These are phyloP conservation scores for Brassicogethes aeneus DNA, from an alignment of 2,888 invertebrate genomes.

Conservation along the genomic window DNA sequence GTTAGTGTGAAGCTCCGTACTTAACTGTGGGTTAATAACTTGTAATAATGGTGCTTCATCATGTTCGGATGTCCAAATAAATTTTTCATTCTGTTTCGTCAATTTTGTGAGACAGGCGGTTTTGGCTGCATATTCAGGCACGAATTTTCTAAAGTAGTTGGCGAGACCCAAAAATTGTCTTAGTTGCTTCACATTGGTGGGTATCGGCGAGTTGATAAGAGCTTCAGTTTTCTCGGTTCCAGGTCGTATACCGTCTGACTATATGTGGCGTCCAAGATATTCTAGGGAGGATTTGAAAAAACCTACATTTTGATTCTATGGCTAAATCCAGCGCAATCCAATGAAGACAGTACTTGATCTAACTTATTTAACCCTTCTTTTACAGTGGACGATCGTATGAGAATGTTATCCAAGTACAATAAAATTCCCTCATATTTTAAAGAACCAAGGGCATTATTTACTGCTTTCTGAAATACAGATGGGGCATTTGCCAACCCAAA, in stretches of 20 bases:
- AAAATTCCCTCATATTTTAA: not conserved
- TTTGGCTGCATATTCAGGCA: constrained; percentile 20
- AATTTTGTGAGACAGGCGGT: too few species aligned
- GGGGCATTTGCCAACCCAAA: constrained; percentile 30
- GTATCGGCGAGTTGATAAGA: too few species aligned
- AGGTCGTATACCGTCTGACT: constrained; percentile 19
- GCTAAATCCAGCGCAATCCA: constrained; percentile 1
- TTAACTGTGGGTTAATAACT: constrained; percentile 9
- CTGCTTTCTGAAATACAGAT: constrained; percentile 23
- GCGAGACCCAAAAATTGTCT: constrained; percentile 27
- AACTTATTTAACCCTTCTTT: constrained; percentile 1
- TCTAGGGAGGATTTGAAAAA: constrained; percentile 12
- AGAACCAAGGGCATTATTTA: constrained; percentile 18
- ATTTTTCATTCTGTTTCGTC: too few species aligned
- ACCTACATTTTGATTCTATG: constrained; percentile 6
- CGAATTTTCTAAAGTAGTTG: constrained; percentile 25
- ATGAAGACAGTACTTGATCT: not conserved
- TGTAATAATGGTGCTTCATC: constrained; percentile 13
- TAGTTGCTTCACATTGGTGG: constrained; percentile 20
- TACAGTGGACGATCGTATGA: constrained; percentile 2
- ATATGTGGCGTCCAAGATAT: constrained; percentile 24
- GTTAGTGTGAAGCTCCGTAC: constrained; percentile 11
- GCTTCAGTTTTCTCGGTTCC: constrained; percentile 20
- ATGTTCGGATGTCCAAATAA: too few species aligned
- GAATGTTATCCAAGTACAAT: constrained; percentile 6